Conservation (phyloP, 2,113 vertebrate genomes). For the Meriones unguiculatus region DNA sequence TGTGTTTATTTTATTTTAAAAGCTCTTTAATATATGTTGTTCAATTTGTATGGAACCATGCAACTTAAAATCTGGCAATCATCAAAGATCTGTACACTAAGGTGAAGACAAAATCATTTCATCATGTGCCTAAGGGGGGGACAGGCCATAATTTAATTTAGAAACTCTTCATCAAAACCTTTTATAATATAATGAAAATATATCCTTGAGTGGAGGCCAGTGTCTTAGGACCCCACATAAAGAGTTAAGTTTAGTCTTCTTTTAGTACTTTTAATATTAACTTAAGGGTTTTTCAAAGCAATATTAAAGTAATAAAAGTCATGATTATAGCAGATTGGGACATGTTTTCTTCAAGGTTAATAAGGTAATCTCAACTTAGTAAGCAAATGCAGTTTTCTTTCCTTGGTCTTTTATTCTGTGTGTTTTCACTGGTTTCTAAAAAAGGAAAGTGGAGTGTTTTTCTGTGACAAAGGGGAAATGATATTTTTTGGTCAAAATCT, state of each 20-base stretch:
- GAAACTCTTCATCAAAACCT: slow-evolving; percentile 43
- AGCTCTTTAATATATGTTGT: not conserved
- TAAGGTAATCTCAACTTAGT: slow-evolving; percentile 46
- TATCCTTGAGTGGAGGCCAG: not conserved
- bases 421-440: slow-evolving; percentile 5
- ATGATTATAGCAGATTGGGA: not conserved
- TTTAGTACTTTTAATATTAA: slow-evolving; percentile 13
- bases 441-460: not conserved
- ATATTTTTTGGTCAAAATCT: slow-evolving; percentile 17
- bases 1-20: slow-evolving; percentile 59
- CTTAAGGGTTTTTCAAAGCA: slow-evolving; percentile 32
- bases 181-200: slow-evolving; percentile 44
- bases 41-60: slow-evolving; percentile 37
- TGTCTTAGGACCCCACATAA: slow-evolving; percentile 36
- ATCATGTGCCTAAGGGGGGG: not conserved
- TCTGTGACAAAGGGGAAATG: not conserved
- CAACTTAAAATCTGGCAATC: slow-evolving; percentile 45
- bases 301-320: not conserved
- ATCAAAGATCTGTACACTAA: slow-evolving; percentile 54
- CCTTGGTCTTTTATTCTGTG: not conserved
- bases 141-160: slow-evolving; percentile 56
- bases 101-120: slow-evolving; percentile 62
- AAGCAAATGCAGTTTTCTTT: slow-evolving; percentile 38
- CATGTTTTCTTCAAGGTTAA: not conserved
- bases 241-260: slow-evolving; percentile 9